Conservation (phyloP, 92 coral and sea anemone species). For the Desmophyllum pertusum region DNA sequence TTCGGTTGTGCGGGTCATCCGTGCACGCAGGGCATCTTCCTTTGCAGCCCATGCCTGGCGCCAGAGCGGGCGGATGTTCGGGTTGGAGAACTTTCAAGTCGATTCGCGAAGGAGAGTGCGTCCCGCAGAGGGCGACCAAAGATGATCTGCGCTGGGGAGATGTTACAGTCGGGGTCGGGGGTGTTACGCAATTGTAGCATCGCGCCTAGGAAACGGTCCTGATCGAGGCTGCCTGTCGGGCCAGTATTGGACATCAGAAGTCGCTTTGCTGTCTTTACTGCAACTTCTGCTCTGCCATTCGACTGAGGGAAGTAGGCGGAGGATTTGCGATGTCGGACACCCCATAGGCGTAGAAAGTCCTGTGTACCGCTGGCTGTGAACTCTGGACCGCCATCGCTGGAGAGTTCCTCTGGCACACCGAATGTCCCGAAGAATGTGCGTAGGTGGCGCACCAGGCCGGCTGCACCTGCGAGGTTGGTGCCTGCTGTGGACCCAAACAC, state of each 20-base stretch:
- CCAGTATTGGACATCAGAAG: constrained; percentile 53
- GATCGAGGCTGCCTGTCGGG: constrained; percentile 62
- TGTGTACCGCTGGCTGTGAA: constrained; percentile 60
- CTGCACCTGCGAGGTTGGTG: constrained; percentile 59
- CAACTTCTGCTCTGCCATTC: constrained; percentile 57
- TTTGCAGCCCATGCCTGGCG: constrained; percentile 61
- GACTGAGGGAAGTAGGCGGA: constrained; percentile 58
- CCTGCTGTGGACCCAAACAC: constrained; percentile 64
- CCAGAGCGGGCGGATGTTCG: constrained; percentile 60
- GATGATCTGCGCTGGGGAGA: constrained; percentile 54
- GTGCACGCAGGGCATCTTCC: constrained; percentile 54
- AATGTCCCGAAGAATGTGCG: constrained; percentile 19
- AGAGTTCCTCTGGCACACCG: constrained; percentile 62
- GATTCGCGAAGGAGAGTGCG: constrained; percentile 48
- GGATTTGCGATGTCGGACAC: constrained; percentile 54
- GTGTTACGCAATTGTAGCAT: constrained; percentile 65
- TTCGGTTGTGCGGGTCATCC: constrained; percentile 51
- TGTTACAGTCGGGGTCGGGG: constrained; percentile 60
- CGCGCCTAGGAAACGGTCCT: constrained; percentile 65
- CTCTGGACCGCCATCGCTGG: constrained; percentile 72
- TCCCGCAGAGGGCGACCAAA: constrained; percentile 44
- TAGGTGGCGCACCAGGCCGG: constrained; percentile 59
- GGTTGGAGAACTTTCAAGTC: constrained; percentile 60
- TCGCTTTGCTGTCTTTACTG: constrained; percentile 50
- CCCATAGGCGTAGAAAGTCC: constrained; percentile 62